A percentile compares a stretch with the other conserved stretches of the same genome.
phyloP scores from a whole-genome alignment of 2,888 invertebrate genomes.

The Drosophila percnosoma region DNA sequence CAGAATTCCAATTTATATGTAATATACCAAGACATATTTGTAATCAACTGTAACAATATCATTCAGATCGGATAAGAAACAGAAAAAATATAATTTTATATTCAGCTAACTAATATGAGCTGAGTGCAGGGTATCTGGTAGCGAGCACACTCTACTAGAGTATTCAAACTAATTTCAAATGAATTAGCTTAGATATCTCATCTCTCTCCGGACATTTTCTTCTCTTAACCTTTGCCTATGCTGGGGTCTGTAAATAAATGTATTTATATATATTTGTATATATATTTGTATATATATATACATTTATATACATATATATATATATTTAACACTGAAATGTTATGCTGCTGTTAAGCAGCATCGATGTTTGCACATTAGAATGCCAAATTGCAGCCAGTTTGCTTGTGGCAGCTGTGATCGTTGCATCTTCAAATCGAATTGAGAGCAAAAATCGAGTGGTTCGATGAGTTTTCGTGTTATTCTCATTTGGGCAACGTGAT shows the following conservation, averaged over 20 bases:
- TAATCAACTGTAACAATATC: not conserved
- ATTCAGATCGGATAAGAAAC: not conserved
- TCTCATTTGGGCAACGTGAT: conserved; percentile 59
- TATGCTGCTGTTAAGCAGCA: conserved; percentile 30
- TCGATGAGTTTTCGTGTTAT: conserved; percentile 37
- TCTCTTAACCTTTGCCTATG: not conserved
- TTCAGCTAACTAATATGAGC: not conserved
- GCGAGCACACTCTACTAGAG: not conserved
- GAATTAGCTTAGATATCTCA: not conserved
- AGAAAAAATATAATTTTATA: not conserved
- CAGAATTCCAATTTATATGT: not conserved
- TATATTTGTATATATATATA: not conserved
- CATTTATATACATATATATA: not conserved
- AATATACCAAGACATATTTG: not conserved
- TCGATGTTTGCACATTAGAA: conserved; percentile 11
- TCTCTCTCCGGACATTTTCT: not conserved
- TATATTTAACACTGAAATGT: conserved; percentile 14
- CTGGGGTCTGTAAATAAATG: not conserved
- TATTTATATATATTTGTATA: not conserved
- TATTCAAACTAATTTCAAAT: not conserved
- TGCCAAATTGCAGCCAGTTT: conserved; percentile 48
- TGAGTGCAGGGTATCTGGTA: not conserved
- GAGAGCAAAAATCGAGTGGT: conserved; percentile 13
- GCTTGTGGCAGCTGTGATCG: conserved; percentile 49
- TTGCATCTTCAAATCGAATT: conserved; percentile 37